Base-by-base conservation (phyloP, 2,888 invertebrate genomes). In the Callosobruchus maculatus region DNA sequence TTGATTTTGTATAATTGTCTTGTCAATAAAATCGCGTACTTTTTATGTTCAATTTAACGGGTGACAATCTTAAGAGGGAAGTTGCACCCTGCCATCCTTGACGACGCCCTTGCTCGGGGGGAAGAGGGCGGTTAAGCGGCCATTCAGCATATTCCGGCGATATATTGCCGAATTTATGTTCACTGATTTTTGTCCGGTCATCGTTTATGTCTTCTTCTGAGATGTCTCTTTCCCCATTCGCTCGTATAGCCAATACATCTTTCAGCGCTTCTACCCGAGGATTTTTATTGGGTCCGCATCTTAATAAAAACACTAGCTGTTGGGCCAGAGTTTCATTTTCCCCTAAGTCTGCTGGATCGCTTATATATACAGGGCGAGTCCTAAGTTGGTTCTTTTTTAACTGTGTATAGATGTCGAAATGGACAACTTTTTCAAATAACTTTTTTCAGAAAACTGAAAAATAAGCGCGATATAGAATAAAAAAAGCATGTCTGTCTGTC, bases 91-190 rank as follows among this genome's bases (percentile, higher is more conserved):
- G 49, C 49, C 18, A 5, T 18, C 49, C 1, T 49, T 49, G 49
- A 18, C 13, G 13, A 49, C 49, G 49, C 49, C 49, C 7, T 49
- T 13, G 49, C 18, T 18, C 49, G 49, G 49, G 13, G 49, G 26
- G 49, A 3, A 68, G 20, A 71, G 76, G 77, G 78, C 74, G 79
- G 77, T 82, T 80, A 78, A 80, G 78, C 78, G 81, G 78, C 82
- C 81, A 81, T 82, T 83, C 83, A 83, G 82, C 83, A 82, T 82
- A 81, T 82, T 83, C 78, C 79, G 73, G 74, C 77, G 74, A 81
- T 81, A 80, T 81, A 81, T 75, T 75, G 74, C 74, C 77, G 49
- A 49, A 49, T 49, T 49, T 49, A 77, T 78, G 77, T 77, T 73
- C 76, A 76, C 26, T 71, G 71, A 79, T 82, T 82, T 82, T 81